Evolutionary conservation across 2,113 vertebrate genomes (phyloP).

Genomic region (Myrmophylax atrothorax): DNA sequence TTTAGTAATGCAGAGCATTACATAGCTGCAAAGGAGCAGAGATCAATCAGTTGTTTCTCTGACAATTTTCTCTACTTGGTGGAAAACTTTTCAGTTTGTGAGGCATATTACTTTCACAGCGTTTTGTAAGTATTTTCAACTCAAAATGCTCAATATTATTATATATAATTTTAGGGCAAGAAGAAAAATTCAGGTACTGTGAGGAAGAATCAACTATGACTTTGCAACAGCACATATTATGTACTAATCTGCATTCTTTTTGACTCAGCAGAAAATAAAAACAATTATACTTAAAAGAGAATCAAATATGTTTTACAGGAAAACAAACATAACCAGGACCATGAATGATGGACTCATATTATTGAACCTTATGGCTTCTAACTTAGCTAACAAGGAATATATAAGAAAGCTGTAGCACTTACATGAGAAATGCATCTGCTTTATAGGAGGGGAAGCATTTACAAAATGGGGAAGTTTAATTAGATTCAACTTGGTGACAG

Average conservation of each 20-base stretch:
- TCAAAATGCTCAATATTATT: neutral
- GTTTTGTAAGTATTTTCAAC: slow-evolving; percentile 23
- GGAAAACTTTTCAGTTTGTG: slow-evolving; percentile 69
- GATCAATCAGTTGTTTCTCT: slow-evolving; percentile 86
- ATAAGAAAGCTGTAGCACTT: neutral
- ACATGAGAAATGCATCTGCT: neutral
- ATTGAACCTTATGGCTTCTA: neutral
- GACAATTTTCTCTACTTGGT: slow-evolving; percentile 72
- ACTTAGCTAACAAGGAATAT: neutral
- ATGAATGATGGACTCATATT: neutral
- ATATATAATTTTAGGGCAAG: neutral
- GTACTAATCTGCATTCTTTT: neutral
- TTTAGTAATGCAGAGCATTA: slow-evolving; percentile 94
- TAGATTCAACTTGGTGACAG: neutral
- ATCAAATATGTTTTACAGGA: neutral
- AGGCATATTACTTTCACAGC: neutral
- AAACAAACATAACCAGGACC: neutral
- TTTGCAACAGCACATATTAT: neutral
- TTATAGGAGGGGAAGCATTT: neutral
- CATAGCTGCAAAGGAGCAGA: slow-evolving; percentile 86
- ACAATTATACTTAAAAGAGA: neutral
- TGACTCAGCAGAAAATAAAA: neutral
- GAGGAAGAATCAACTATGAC: neutral
- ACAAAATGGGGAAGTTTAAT: neutral
- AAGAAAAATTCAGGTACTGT: neutral